A percentile compares a stretch with the other conserved stretches of the same genome.
Conservation (phyloP, 2,888 invertebrate genomes). For the Cheilosia pagana region DNA sequence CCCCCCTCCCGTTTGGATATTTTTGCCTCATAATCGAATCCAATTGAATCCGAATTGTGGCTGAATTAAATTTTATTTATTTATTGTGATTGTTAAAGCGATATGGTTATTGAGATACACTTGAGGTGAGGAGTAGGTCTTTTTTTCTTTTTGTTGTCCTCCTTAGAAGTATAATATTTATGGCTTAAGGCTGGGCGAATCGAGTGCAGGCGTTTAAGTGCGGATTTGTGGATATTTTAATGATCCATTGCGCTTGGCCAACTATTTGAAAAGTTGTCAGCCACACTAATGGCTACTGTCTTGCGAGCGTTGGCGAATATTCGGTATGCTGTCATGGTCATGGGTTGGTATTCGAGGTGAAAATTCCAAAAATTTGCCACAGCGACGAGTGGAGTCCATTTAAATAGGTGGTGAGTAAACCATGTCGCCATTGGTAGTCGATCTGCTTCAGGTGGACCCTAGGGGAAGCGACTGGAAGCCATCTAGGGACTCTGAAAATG, state of each 20-base stretch:
- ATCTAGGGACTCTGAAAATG: too few relatives aligned
- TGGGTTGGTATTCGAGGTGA: not conserved
- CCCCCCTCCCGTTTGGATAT: too few relatives aligned
- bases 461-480: too few relatives aligned
- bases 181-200: constrained; percentile 14
- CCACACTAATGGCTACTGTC: constrained; percentile 23
- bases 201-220: constrained; percentile 19
- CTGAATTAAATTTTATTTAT: constrained; percentile 34
- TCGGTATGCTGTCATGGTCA: not conserved
- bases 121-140: constrained; percentile 6
- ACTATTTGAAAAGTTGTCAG: constrained; percentile 31
- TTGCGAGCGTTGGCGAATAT: not conserved
- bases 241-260: constrained; percentile 28
- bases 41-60: constrained; percentile 20
- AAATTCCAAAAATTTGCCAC: too few relatives aligned
- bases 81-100: constrained; percentile 49
- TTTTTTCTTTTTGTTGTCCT: not conserved
- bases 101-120: constrained; percentile 44
- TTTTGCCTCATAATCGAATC: not conserved
- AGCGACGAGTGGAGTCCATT: too few relatives aligned
- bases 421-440: too few relatives aligned
- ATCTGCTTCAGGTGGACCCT: too few relatives aligned
- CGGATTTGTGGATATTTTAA: constrained; percentile 18
- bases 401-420: too few relatives aligned
- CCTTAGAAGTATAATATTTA: constrained; percentile 18